These are phyloP conservation scores for Endomychus coccineus DNA, from an alignment of 2,888 invertebrate species.

Conservation along the genomic window DNA sequence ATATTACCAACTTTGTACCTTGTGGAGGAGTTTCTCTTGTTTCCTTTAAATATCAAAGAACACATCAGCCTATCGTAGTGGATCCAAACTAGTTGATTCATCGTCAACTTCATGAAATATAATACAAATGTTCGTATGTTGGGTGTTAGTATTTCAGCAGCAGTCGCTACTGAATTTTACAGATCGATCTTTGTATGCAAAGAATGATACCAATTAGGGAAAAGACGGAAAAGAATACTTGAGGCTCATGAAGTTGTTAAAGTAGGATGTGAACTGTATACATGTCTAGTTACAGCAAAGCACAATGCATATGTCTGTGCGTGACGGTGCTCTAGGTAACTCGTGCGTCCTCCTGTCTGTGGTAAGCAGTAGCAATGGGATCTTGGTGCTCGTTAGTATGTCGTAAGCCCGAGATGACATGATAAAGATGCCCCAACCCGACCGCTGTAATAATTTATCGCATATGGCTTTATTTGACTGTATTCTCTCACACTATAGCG, in stretches of 20 bases:
- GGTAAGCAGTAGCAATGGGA: slow-evolving; percentile 23
- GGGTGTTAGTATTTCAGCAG: no score
- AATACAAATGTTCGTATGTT: no score
- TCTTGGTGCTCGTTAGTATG: slow-evolving; percentile 26
- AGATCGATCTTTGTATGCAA: slow-evolving; percentile 13
- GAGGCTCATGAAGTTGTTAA: slow-evolving; percentile 11
- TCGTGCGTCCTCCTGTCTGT: slow-evolving; percentile 2
- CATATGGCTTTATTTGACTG: slow-evolving; percentile 21
- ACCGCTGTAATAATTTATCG: slow-evolving; percentile 26
- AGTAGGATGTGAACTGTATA: slow-evolving; percentile 7
- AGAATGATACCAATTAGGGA: slow-evolving; percentile 11
- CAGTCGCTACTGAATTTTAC: no score
- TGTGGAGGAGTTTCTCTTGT: no score
- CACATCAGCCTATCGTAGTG: no score
- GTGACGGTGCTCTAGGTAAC: slow-evolving; percentile 12
- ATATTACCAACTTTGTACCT: no score
- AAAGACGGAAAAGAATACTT: slow-evolving; percentile 13
- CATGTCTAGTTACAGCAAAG: slow-evolving; percentile 4
- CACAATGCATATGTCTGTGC: not conserved
- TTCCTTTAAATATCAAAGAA: no score
- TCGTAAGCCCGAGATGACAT: slow-evolving; percentile 24
- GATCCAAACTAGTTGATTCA: no score
- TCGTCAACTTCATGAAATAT: no score
- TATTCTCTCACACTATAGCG: slow-evolving; percentile 12
- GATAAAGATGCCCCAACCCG: slow-evolving; percentile 25